Base-by-base conservation (phyloP, 2,797 vertebrate species). In the Microchirus variegatus region DNA sequence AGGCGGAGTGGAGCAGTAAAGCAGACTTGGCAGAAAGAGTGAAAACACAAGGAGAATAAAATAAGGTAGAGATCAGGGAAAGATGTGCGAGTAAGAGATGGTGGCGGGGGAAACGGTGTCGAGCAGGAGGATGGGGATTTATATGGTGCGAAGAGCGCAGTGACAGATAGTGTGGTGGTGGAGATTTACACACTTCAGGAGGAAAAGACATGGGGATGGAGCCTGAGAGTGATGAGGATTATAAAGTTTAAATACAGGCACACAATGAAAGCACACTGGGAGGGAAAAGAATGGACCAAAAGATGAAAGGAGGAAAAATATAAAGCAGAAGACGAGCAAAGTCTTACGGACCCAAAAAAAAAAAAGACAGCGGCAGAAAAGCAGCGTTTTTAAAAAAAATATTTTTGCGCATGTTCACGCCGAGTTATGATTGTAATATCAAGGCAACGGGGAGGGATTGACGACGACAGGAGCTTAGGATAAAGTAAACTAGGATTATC, bases 181-280 rank as follows among this genome's bases (percentile, higher is more conserved):
- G 48, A 67, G 86, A 87, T 89, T 87, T 89, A 89, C 83, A 88
- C 86, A 90, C 86, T 89, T 88, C 83, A 82, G 82, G 82, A 82
- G 77, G 63, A 66, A 77, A 85, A 86, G 81, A 90, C 85, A 85
- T 70, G 77, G 89, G 89, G 70, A 80, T 76, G 74, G 81, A 85
- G 84, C 65, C 68, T 64, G 79, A 85, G 84, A 89, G 84, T 79
- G 87, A 90, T 83, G 87, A 87, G 87, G 87, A 91, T 91, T 91
- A 91, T 85, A 85, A 90, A 87, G 90, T 90, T 89, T 84, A 90
- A 91, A 87, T 84, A 81, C 85, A 87, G 80, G 79, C 80, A 82
- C 78, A 71, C 69, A 10, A 18, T 73, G 68, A 72, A 77, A 63
- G 75, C 80, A 69, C 70, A 61, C 59, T 48, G 65, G 72, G 59